Evolutionary conservation across 1,140 invertebrate genomes (phyloP).

Genomic region (Megalopta genalis): DNA sequence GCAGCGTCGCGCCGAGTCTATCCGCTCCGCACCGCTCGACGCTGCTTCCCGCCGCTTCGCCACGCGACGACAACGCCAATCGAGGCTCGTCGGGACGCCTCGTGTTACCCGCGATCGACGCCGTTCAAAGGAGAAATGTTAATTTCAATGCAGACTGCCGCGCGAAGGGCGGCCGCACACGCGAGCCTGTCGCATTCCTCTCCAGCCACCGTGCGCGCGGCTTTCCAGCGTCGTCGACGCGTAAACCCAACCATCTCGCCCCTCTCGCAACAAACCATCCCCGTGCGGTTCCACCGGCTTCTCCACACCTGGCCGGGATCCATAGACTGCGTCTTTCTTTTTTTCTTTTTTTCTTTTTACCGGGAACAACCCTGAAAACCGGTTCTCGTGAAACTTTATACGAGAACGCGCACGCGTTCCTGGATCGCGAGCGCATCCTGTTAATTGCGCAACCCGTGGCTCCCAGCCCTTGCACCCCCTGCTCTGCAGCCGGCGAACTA

Average conservation of each 20-base stretch:
- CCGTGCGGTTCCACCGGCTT: no score
- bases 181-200: not conserved
- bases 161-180: not conserved
- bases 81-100: slow-evolving; percentile 36
- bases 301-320: not conserved
- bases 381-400: not conserved
- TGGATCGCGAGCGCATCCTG: not conserved
- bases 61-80: slow-evolving; percentile 33
- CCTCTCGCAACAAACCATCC: no score
- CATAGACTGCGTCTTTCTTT: no score
- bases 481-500: not conserved
- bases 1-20: slow-evolving; percentile 43
- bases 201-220: not conserved
- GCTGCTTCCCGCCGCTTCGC: no score
- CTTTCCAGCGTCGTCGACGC: not conserved
- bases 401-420: no score
- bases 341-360: not conserved
- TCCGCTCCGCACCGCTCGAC: not conserved
- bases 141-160: slow-evolving; percentile 39
- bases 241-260: no score
- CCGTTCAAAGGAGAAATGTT: slow-evolving; percentile 60
- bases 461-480: no score
- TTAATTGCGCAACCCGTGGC: not conserved
- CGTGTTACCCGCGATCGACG: slow-evolving; percentile 57
- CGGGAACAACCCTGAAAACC: not conserved